These are phyloP conservation scores for Nematostella vectensis DNA, from an alignment of 92 coral and sea anemone genomes.

Conservation along the genomic window DNA sequence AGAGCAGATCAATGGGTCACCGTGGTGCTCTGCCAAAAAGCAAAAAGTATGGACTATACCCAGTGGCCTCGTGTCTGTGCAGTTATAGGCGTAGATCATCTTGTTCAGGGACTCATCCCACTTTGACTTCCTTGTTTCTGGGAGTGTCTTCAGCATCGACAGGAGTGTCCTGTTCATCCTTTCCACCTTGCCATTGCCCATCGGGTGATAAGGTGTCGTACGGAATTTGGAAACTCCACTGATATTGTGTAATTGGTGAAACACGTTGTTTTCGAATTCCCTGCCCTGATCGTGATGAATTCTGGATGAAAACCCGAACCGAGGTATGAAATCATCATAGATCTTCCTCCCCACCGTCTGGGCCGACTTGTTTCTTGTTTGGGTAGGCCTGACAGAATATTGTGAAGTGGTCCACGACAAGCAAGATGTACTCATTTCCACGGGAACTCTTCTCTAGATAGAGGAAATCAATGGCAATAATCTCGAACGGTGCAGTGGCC, in stretches of 20 bases:
- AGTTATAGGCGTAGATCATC: constrained; percentile 10
- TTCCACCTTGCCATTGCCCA: constrained; percentile 12
- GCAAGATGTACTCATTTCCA: constrained; percentile 25
- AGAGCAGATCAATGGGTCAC: constrained; percentile 4
- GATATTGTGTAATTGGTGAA: not conserved
- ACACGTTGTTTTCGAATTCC: constrained; percentile 9
- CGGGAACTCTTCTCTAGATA: constrained; percentile 19
- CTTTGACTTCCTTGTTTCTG: not conserved
- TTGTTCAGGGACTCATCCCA: constrained; percentile 5
- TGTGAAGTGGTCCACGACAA: constrained; percentile 26
- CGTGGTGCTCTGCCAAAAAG: constrained; percentile 9
- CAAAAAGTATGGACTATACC: not conserved
- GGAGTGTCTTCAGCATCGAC: constrained; percentile 10
- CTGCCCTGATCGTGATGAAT: constrained; percentile 19
- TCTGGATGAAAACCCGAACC: constrained; percentile 12
- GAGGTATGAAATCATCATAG: constrained; percentile 14
- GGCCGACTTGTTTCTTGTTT: constrained; percentile 15
- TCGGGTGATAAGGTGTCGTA: constrained; percentile 5
- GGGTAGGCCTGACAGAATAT: constrained; percentile 25
- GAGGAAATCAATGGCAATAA: constrained; percentile 9
- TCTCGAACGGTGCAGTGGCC: constrained; percentile 9
- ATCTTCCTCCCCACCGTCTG: constrained; percentile 13
- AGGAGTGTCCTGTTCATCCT: constrained; percentile 13
- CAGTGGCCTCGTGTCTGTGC: constrained; percentile 7
- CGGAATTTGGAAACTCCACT: not conserved